phyloP scores from a whole-genome alignment of 2,113 vertebrate species.

The Hyperopisus bebe region DNA sequence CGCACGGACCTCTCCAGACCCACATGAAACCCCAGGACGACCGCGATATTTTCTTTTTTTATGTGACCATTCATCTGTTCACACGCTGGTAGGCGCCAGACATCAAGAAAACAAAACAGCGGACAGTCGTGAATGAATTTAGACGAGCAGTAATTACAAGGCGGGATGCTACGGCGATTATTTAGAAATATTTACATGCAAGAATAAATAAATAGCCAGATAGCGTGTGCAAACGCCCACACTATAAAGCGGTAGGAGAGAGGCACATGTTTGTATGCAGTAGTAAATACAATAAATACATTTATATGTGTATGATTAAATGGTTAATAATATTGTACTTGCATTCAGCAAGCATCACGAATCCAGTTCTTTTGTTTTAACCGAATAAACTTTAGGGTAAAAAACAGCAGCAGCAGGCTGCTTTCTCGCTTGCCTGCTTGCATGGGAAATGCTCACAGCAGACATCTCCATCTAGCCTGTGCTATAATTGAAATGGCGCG shows the following conservation, averaged over 20 bases:
- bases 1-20: neutral
- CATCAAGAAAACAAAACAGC: conserved; percentile 45
- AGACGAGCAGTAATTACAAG: conserved; percentile 51
- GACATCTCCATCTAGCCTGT: conserved; percentile 56
- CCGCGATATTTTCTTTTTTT: neutral
- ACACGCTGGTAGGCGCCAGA: conserved; percentile 71
- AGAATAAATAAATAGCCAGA: conserved; percentile 56
- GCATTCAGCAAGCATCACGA: neutral
- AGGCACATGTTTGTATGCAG: neutral
- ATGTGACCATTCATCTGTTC: conserved; percentile 42
- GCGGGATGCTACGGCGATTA: conserved; percentile 59
- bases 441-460: conserved; percentile 40
- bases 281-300: conserved; percentile 1
- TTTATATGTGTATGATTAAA: conserved; percentile 21
- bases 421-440: conserved; percentile 25
- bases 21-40: neutral
- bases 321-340: conserved; percentile 7
- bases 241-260: conserved; percentile 25
- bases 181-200: conserved; percentile 61
- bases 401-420: conserved; percentile 9
- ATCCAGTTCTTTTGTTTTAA: conserved; percentile 6
- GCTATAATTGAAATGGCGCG: conserved; percentile 75
- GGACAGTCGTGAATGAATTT: conserved; percentile 23
- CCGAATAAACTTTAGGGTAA: conserved; percentile 10
- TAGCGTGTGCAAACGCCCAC: conserved; percentile 35